Evolutionary conservation across 2,797 vertebrate genomes (phyloP).

Genomic region (Pempheris klunzingeri): DNA sequence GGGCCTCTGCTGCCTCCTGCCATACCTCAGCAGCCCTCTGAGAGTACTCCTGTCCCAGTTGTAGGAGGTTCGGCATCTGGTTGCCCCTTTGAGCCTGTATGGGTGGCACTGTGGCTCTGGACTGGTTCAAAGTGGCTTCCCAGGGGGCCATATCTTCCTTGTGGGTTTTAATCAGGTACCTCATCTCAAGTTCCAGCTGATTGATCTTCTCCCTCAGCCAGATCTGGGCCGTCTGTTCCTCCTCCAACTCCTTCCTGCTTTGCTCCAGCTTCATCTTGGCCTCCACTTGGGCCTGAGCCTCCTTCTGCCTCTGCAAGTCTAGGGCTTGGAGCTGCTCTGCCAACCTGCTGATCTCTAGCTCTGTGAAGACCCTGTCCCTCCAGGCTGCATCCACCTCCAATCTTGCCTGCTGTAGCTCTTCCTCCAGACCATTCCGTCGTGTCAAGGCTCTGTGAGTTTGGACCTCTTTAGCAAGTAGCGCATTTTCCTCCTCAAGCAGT

Average conservation of each 20-base stretch:
- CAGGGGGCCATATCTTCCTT: constrained; percentile 87
- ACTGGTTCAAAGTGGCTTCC: constrained; percentile 55
- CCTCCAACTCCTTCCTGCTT: constrained; percentile 87
- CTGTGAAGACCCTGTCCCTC: constrained; percentile 85
- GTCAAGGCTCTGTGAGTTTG: constrained; percentile 63
- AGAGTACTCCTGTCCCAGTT: constrained; percentile 87
- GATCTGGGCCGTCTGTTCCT: constrained; percentile 87
- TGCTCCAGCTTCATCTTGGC: constrained; percentile 77
- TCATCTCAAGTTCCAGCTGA: constrained; percentile 90
- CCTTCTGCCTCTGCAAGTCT: constrained; percentile 82
- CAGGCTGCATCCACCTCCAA: constrained; percentile 85
- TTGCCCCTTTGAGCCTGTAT: constrained; percentile 35
- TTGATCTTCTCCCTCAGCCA: constrained; percentile 87
- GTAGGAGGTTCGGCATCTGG: constrained; percentile 72
- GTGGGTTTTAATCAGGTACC: constrained; percentile 82
- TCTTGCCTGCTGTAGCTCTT: constrained; percentile 85
- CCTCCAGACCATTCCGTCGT: constrained; percentile 80
- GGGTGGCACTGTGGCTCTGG: constrained; percentile 48
- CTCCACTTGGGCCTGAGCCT: constrained; percentile 82
- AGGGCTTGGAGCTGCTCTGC: constrained; percentile 84
- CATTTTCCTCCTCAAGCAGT: constrained; percentile 92
- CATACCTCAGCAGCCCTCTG: constrained; percentile 86
- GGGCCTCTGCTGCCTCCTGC: constrained; percentile 88
- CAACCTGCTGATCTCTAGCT: constrained; percentile 87
- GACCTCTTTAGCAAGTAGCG: constrained; percentile 83